These are phyloP conservation scores for Megaptera novaeangliae DNA, from an alignment of 2,113 vertebrate species.

Conservation along the genomic window DNA sequence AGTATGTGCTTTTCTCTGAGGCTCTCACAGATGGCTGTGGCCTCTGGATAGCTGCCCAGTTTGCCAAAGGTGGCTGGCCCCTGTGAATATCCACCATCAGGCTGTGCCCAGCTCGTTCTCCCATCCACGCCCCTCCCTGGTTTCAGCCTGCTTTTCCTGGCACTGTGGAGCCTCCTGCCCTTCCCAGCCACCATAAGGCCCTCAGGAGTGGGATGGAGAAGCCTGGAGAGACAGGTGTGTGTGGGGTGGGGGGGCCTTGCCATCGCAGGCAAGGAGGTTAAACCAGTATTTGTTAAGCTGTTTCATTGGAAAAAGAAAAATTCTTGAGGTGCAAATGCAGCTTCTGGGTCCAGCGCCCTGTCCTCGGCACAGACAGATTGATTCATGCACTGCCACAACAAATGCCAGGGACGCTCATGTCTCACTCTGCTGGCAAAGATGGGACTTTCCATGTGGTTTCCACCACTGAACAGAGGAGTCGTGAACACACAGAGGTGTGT, in stretches of 20 bases:
- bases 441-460: not conserved
- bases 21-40: not conserved
- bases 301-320: constrained; percentile 16
- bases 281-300: constrained; percentile 2
- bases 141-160: not conserved
- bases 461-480: not conserved
- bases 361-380: fast-evolving
- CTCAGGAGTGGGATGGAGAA: not conserved
- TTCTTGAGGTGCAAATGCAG: not conserved
- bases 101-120: not conserved
- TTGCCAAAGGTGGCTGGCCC: not conserved
- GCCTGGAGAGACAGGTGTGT: not conserved
- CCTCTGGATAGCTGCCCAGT: not conserved
- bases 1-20: not conserved
- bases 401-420: not conserved
- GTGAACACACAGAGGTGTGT: not conserved
- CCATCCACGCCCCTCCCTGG: not conserved
- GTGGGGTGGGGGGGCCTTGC: not conserved
- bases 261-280: not conserved
- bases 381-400: not conserved
- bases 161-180: not conserved
- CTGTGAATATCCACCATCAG: not conserved
- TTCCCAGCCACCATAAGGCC: not conserved
- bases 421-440: not conserved
- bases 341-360: not conserved